Percentiles rank a stretch among this genome's conserved stretches.
These are phyloP conservation scores for Platypus cylindrus DNA, from an alignment of 2,888 invertebrate genomes.

Conservation along the genomic window DNA sequence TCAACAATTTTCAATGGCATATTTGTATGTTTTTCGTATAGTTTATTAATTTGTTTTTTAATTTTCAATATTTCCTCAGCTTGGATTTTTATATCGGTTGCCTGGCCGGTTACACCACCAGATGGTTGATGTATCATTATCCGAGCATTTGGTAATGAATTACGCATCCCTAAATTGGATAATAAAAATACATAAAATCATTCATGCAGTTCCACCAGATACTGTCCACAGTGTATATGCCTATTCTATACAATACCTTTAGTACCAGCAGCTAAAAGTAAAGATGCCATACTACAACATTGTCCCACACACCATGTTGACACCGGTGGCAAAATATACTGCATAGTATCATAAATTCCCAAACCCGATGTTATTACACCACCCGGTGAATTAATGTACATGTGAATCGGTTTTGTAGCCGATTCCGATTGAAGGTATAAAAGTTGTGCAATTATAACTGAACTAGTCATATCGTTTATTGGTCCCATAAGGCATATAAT, in stretches of 20 bases:
- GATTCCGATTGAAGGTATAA: slow-evolving; percentile 86
- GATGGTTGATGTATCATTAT: slow-evolving; percentile 98
- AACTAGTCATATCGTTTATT: slow-evolving; percentile 80
- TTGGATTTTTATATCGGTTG: slow-evolving; percentile 94
- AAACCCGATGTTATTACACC: slow-evolving; percentile 91
- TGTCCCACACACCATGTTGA: slow-evolving; percentile 93
- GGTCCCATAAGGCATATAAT: slow-evolving; percentile 97
- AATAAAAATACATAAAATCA: neutral
- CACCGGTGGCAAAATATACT: slow-evolving; percentile 89
- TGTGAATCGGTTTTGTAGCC: slow-evolving; percentile 87
- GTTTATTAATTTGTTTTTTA: slow-evolving; percentile 71
- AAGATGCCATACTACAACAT: slow-evolving; percentile 92
- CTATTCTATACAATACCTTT: slow-evolving; percentile 24
- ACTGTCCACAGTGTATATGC: neutral
- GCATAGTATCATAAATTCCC: slow-evolving; percentile 98
- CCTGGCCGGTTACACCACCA: slow-evolving; percentile 80
- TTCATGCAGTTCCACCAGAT: neutral
- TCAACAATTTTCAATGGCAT: slow-evolving; percentile 49
- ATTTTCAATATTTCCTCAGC: slow-evolving; percentile 91
- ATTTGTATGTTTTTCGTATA: slow-evolving; percentile 74
- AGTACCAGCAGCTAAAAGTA: slow-evolving; percentile 79
- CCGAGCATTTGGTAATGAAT: slow-evolving; percentile 86
- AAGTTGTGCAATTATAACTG: slow-evolving; percentile 86
- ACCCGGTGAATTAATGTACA: slow-evolving; percentile 90
- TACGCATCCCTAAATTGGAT: slow-evolving; percentile 59